Evolutionary conservation across 1,140 invertebrate genomes (phyloP), one percentile per base, ranked within the genome.

Genomic region (Aporrectodea caliginosa): DNA sequence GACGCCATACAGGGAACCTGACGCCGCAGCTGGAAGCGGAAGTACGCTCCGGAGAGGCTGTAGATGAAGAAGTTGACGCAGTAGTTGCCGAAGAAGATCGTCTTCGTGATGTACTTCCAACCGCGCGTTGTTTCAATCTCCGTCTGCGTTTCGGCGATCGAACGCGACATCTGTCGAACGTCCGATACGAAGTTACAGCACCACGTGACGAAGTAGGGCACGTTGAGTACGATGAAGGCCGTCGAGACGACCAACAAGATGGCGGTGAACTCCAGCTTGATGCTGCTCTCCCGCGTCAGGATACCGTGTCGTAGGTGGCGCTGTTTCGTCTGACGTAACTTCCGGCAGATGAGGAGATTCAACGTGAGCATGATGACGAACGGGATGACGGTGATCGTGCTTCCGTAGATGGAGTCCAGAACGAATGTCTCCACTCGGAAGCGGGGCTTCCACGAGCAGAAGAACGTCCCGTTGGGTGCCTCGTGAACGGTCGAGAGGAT

Each of bases 61-160:
- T 85, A 85, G 2, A 85, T 78, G 78, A 85, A 85, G 75, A 85
- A 85, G 69, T 85, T 85, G 1, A 85, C 80, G 58, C 83, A 85
- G 73, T 85, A 85, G 77, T 85, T 85, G 34, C 83, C 81, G 73
- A 84, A 85, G 58, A 85, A 85, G 58, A 85, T 82, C 27, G 84
- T 81, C 35, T 82, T 75, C 0, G 83, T 81, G 2, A 85, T 84
- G 16, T 75, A 83, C n/a, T 85, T 68, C 0, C 84, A 82, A 34
- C n/a, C 69, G n/a, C 34, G 30, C 68, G 69, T 22, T 12, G 31
- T 58, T 34, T 76, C 27, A n/a, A 14, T 31, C 27, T 43, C 73
- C 12, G 29, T 16, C 29, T 32, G 33, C 1, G 16, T 6, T 27
- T n/a, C 31, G 31, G 78, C 34, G 6, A 34, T 16, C 27, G 75